Evolutionary conservation across 2,888 invertebrate genomes (phyloP), one percentile per base, ranked within the genome.

Genomic region (Schrankia costaestrigalis): DNA sequence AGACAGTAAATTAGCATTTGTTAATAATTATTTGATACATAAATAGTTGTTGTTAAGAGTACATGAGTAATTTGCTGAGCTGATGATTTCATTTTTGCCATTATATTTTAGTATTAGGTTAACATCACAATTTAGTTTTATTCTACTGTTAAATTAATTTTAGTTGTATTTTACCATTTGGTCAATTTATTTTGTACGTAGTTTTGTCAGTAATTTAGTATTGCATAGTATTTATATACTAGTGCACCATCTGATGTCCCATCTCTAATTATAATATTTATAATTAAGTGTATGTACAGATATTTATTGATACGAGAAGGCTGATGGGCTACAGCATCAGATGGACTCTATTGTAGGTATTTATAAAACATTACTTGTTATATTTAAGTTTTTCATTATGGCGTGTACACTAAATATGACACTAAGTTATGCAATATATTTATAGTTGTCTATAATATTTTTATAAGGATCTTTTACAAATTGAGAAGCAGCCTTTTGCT

Each of bases 381-480:
- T 47, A 58, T 52, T 68, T 70, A 69, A 68, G 68, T 71, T 73
- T 65, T 67, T 63, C 63, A 61, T 58, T 65, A 63, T 71, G 67
- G 65, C 67, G 64, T 71, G 67, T 73, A 71, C 63, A 72, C 64
- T 69, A 64, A n/a, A 68, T 67, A 63, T 54, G 68, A 71, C 66
- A 69, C 69, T 76, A 71, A 72, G 71, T 78, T 78, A 71, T 70
- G 71, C 71, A 70, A 71, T 78, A 70, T 73, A 74, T 72, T 74
- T 76, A 76, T 73, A 72, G 68, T 66, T 76, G 65, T 71, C 72
- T 77, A 70, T 76, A 65, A 70, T 75, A 78, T 78, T 79, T 76
- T 77, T 72, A 63, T 77, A 74, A 72, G 65, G 59, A 68, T 70
- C 64, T 70, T 74, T 76, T 70, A 66, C 68, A 70, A 64, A 55